Conservation (phyloP, 2,888 invertebrate species). For the Taphrorychus bicolor region DNA sequence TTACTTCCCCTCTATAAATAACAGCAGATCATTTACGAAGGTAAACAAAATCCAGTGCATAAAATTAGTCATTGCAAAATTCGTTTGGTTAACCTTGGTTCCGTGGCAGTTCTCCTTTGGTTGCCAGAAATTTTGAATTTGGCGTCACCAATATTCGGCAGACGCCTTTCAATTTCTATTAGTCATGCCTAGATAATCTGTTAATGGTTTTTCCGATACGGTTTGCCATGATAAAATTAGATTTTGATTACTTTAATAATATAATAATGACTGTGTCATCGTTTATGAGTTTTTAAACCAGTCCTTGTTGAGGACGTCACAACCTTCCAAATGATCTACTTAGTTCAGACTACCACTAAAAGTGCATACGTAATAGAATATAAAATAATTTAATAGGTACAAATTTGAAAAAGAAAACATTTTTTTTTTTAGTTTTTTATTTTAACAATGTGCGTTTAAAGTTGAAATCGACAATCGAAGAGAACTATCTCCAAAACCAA, state of each 20-base stretch:
- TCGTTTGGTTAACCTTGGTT: conserved; percentile 18
- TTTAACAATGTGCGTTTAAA: too few species aligned
- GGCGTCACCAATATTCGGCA: conserved; percentile 19
- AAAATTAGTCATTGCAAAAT: conserved; percentile 23
- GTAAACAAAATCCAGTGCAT: conserved; percentile 6
- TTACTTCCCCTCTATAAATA: not conserved
- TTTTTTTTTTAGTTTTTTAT: too few species aligned
- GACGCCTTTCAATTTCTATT: conserved; percentile 11
- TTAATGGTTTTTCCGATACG: conserved; percentile 1
- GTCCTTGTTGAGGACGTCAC: too few species aligned
- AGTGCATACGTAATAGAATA: too few species aligned
- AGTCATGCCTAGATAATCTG: conserved; percentile 8
- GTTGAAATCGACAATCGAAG: too few species aligned
- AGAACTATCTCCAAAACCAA: too few species aligned
- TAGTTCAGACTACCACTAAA: too few species aligned
- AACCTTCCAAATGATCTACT: too few species aligned
- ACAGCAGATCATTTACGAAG: not conserved
- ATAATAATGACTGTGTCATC: too few species aligned
- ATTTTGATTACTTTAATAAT: not conserved
- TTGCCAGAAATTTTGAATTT: conserved; percentile 25
- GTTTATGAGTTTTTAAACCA: too few species aligned
- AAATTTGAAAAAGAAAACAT: too few species aligned
- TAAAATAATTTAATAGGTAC: too few species aligned
- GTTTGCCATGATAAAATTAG: conserved; percentile 1
- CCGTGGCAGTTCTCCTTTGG: not conserved